A percentile compares a stretch with the other conserved stretches of the same genome.
These are phyloP conservation scores for Oreotrochilus melanogaster DNA, from an alignment of 2,113 vertebrate genomes.

Conservation along the genomic window DNA sequence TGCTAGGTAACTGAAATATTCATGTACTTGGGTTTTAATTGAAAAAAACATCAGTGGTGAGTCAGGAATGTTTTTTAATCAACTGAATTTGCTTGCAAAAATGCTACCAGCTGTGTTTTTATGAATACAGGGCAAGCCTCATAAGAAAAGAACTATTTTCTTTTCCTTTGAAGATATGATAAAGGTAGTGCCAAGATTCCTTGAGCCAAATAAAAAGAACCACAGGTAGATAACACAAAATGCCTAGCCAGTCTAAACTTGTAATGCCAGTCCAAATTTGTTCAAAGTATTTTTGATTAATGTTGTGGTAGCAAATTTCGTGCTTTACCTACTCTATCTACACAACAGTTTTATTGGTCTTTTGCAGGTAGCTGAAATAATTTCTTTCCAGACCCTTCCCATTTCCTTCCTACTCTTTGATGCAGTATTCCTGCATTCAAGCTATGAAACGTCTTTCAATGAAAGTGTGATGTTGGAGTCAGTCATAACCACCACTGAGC, in stretches of 20 bases:
- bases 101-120: not conserved
- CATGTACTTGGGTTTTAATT: not conserved
- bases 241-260: constrained; percentile 21
- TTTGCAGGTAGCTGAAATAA: not conserved
- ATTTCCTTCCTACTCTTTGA: not conserved
- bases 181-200: not conserved
- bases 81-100: not conserved
- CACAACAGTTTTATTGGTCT: not conserved
- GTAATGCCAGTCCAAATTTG: constrained; percentile 41
- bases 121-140: not conserved
- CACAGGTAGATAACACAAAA: constrained; percentile 10
- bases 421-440: not conserved
- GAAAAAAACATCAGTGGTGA: not conserved
- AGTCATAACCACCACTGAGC: not conserved
- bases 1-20: not conserved
- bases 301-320: constrained; percentile 11
- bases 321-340: not conserved
- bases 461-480: not conserved
- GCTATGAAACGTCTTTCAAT: not conserved
- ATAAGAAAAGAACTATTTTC: not conserved
- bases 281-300: constrained; percentile 31
- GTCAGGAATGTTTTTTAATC: not conserved
- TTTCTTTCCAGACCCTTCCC: not conserved
- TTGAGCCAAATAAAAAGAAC: not conserved
- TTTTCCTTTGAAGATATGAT: not conserved